Percentiles rank a stretch among this genome's conserved stretches.
phyloP scores from a whole-genome alignment of 2,797 vertebrate species.

The Anguilla pacifica region DNA sequence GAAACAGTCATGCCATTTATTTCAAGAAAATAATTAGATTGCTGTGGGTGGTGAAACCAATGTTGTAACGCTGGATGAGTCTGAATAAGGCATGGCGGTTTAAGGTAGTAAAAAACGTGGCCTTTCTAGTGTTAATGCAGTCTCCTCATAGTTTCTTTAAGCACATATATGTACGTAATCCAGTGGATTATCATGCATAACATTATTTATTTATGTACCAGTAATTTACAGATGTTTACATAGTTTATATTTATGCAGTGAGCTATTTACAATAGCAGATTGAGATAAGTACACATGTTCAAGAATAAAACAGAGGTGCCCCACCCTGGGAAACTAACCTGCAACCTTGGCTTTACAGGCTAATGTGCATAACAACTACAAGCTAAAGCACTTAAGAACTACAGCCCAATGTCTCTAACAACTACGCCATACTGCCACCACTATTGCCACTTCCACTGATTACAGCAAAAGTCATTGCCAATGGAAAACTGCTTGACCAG shows the following conservation, averaged over 20 bases:
- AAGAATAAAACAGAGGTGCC: neutral
- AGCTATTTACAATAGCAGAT: too few species aligned
- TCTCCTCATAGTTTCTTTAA: too few species aligned
- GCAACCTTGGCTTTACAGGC: neutral
- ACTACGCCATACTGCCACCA: neutral
- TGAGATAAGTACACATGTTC: neutral
- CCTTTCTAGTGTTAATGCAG: too few species aligned
- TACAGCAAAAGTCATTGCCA: neutral
- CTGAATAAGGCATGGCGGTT: too few species aligned
- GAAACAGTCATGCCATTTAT: too few species aligned
- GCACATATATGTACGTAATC: neutral
- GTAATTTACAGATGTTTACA: too few species aligned
- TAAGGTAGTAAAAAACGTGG: too few species aligned
- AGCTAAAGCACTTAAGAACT: too few species aligned
- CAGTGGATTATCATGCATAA: neutral
- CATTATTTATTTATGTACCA: neutral
- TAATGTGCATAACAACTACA: neutral
- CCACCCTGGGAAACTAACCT: neutral
- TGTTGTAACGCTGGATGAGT: too few species aligned
- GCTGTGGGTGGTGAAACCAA: too few species aligned
- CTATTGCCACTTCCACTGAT: neutral
- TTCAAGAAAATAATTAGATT: too few species aligned
- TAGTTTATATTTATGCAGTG: too few species aligned
- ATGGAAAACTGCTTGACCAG: neutral
- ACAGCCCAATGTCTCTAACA: neutral